phyloP scores from a whole-genome alignment of 2,113 vertebrate species.

The Dermatemys mawii region DNA sequence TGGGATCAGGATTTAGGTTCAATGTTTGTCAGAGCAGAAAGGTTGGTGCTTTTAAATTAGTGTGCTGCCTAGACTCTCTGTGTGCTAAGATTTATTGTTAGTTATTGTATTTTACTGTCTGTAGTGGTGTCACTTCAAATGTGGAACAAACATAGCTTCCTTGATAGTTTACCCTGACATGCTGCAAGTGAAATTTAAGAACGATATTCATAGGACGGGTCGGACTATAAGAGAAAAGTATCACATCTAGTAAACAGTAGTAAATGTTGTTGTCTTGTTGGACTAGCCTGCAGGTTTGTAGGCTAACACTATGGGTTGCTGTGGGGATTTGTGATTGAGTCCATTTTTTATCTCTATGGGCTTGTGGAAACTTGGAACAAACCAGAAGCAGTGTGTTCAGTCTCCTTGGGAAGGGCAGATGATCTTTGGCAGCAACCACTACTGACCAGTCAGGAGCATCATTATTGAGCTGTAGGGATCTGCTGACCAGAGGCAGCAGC shows the following conservation, averaged over 20 bases:
- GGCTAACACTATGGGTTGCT: background rate
- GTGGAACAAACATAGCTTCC: background rate
- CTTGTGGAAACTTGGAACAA: background rate
- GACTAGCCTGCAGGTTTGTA: background rate
- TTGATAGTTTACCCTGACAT: background rate
- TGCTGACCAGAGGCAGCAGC: background rate
- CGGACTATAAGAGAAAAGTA: background rate
- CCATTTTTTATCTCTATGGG: background rate
- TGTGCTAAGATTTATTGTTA: background rate
- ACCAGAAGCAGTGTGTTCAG: background rate
- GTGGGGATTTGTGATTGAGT: background rate
- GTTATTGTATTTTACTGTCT: background rate
- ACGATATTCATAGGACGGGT: background rate
- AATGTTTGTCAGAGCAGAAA: background rate
- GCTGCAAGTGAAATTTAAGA: background rate
- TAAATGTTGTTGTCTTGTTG: background rate
- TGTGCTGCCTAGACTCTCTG: background rate
- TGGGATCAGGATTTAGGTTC: background rate
- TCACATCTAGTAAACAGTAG: background rate
- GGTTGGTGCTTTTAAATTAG: background rate
- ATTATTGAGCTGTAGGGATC: background rate
- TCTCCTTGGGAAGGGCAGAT: background rate
- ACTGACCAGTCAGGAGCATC: background rate
- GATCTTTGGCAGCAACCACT: fast-evolving
- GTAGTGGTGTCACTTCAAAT: background rate